Conservation (phyloP, 2,888 invertebrate genomes). For the Acanthoscelides obtectus region DNA sequence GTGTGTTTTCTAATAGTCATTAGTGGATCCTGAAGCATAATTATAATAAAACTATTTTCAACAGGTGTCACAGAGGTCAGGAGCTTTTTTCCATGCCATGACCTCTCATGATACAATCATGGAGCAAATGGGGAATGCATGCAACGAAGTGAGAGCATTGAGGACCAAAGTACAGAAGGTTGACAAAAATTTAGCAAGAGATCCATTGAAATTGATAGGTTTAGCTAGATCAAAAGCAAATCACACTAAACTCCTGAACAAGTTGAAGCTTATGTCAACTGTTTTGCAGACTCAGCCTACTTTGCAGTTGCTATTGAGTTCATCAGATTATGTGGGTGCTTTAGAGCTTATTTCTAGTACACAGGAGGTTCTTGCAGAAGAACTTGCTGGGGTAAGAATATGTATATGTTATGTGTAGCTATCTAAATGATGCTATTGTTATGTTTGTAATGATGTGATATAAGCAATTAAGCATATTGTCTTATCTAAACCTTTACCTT, state of each 20-base stretch:
- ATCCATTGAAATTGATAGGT: slow-evolving; percentile 74
- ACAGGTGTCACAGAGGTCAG: slow-evolving; percentile 82
- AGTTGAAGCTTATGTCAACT: slow-evolving; percentile 86
- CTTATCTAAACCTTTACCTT: too few species aligned
- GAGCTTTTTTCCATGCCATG: slow-evolving; percentile 98
- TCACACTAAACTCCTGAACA: slow-evolving; percentile 62
- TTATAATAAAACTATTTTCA: too few species aligned
- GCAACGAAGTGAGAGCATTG: slow-evolving; percentile 68
- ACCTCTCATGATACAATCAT: slow-evolving; percentile 96
- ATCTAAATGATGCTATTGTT: too few species aligned
- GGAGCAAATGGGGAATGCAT: slow-evolving; percentile 86
- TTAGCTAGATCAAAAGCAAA: slow-evolving; percentile 63
- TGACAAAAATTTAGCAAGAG: slow-evolving; percentile 72
- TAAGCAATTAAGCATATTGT: too few species aligned
- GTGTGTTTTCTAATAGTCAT: too few species aligned
- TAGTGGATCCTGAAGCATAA: too few species aligned
- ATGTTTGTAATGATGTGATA: too few species aligned
- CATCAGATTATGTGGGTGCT: slow-evolving; percentile 96
- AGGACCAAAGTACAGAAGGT: slow-evolving; percentile 72
- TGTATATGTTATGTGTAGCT: neutral
- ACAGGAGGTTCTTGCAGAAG: slow-evolving; percentile 86
- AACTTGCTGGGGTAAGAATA: slow-evolving; percentile 66
- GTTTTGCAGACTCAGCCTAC: slow-evolving; percentile 98
- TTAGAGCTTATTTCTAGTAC: slow-evolving; percentile 95
- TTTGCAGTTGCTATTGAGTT: slow-evolving; percentile 88